Base-by-base conservation (phyloP, 2,888 invertebrate genomes). In the Schizaphis graminum region DNA sequence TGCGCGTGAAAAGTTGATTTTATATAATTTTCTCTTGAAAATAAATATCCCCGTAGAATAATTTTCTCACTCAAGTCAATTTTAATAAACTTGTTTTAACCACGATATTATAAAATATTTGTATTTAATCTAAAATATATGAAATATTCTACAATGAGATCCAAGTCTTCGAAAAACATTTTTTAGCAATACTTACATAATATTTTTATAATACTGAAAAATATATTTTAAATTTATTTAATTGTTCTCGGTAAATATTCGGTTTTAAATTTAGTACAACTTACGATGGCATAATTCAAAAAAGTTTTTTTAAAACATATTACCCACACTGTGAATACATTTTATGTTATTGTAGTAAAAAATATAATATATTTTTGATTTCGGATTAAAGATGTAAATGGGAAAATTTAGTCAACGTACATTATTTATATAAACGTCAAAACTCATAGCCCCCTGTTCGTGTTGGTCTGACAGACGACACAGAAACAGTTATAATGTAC, bases 361-460 rank as follows among this genome's bases (percentile, higher is more conserved):
- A 77, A 35, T 35, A 44, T 44, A 44, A 77, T 56, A 57, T 53
- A 13, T 41, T 89, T 89, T 89, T 35, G 41, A 89, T 89, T 89
- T 44, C 26, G 28, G 24, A 28, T 56, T 44, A 44, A 26, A 44
- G 26, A 61, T 57, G 41, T 89, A 47, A 56, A 57, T 89, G 56
- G 53, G 41, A 89, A 44, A 61, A 44, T 89, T 35, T 77, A n/a
- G 57, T 57, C 89, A 57, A 35, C 28, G 44, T 61, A 28, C 89
- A 89, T 89, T 89, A 89, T 89, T 89, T 56, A 56, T 61, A 61
- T 26, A 44, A 57, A 61, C 44, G 89, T 89, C 89, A 89, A 89
- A 61, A 61, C 44, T 28, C 49, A 49, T n/a, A 21, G 67, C 47
- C 67, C 28, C 61, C 26, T 47, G 7, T 47, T 53, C 53, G 53